Base-by-base conservation (phyloP, 2,888 invertebrate species). In the Drosophila prostipennis region DNA sequence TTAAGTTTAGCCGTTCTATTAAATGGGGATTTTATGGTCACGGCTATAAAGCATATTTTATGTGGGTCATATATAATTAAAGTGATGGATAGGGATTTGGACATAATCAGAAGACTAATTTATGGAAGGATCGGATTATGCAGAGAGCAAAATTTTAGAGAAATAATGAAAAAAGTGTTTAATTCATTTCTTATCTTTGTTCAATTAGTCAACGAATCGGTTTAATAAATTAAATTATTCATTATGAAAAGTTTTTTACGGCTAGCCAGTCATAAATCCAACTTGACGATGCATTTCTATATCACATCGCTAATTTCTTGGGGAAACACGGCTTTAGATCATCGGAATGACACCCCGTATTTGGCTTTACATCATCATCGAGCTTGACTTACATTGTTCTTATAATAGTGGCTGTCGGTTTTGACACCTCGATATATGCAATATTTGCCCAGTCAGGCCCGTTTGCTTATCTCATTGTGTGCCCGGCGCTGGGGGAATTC, bases 401-500 rank as follows among this genome's bases (percentile, higher is more conserved):
- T 37, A 63, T 45, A 64, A 63, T 64, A 64, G 61, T 42, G 2
- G 11, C 39, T 52, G 64, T 64, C 65, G 51, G 34, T 39, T 52
- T 37, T 64, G 67, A 65, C 64, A 65, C 67, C 53, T 65, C 34
- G 46, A 46, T 65, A 46, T 45, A 32, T 32, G 64, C 45, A 40
- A 65, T 65, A 40, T 65, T 53, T 65, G 45, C 34, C 11, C 53
- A 65, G 64, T 64, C 51, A 61, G 63, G 42, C 42, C 63, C 63
- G 67, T 39, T 34, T 40, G 49, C 43, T 72, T 40, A 59, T 52
- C 48, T 68, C 67, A 59, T 60, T 55, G 63, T 56, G 56, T 67
- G 45, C 51, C 7, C 55, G 55, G 52, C 36, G 40, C 39, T 13
- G 34, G 55, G 51, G 67, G 16, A 80, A 73, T 83, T 78, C 72